phyloP scores from a whole-genome alignment of 2,797 vertebrate species.

The Aphelocoma californica region DNA sequence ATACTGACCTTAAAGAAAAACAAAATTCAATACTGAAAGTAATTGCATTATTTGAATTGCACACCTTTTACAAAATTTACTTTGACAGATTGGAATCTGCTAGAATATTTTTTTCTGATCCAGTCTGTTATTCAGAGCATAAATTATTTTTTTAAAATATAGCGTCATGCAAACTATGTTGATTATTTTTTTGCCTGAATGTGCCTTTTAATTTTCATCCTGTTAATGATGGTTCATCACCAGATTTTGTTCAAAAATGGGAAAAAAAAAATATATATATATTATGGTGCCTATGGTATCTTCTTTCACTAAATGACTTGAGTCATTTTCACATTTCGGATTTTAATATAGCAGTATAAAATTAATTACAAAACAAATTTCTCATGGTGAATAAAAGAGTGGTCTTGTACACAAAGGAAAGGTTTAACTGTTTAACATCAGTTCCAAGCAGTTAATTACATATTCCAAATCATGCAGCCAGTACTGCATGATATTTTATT shows the following conservation, averaged over 20 bases:
- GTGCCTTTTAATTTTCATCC: conserved; percentile 77
- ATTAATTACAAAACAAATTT: conserved; percentile 26
- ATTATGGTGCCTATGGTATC: conserved; percentile 73
- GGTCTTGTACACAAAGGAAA: conserved; percentile 28
- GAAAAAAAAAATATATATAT: background rate
- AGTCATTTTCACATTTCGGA: conserved; percentile 40
- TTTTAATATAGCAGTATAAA: conserved; percentile 21
- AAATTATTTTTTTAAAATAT: conserved; percentile 22
- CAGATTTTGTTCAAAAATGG: conserved; percentile 28
- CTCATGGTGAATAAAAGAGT: background rate
- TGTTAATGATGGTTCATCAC: conserved; percentile 59
- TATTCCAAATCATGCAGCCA: conserved; percentile 23
- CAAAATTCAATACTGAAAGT: background rate
- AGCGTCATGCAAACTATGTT: conserved; percentile 21
- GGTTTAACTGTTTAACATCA: background rate
- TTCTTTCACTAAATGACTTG: conserved; percentile 44
- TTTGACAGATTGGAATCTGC: background rate
- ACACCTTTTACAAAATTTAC: background rate
- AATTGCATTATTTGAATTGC: background rate
- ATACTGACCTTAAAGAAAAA: conserved; percentile 21
- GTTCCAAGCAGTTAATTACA: conserved; percentile 20
- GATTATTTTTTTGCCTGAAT: conserved; percentile 63
- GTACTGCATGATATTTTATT: background rate
- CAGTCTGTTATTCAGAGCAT: background rate
- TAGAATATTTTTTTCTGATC: background rate